phyloP scores from a whole-genome alignment of 2,113 vertebrate species.

The Nibea coibor region DNA sequence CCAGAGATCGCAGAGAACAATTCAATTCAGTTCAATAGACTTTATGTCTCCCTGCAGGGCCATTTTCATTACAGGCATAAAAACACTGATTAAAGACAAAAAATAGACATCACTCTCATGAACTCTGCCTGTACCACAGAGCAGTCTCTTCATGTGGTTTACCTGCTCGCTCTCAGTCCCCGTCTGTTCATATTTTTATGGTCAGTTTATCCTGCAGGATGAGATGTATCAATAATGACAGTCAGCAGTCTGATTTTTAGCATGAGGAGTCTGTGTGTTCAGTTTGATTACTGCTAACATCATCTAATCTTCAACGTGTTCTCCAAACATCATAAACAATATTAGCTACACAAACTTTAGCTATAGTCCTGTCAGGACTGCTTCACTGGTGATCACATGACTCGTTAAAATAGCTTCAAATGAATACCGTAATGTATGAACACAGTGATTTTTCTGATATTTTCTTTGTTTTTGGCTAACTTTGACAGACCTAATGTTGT shows the following conservation, averaged over 20 bases:
- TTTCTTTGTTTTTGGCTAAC: neutral
- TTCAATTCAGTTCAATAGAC: conserved; percentile 70
- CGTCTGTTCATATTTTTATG: neutral
- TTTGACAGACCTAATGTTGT: neutral
- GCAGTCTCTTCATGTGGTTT: conserved; percentile 22
- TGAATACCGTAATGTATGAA: neutral
- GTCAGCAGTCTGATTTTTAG: neutral
- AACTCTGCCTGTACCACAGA: conserved; percentile 11
- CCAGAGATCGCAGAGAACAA: conserved; percentile 72
- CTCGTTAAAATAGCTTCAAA: neutral
- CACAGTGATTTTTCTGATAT: neutral
- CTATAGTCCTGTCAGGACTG: neutral
- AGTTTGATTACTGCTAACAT: neutral
- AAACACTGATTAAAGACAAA: conserved; percentile 73
- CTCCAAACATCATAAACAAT: neutral
- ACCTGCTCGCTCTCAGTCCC: conserved; percentile 6
- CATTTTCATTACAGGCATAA: conserved; percentile 72
- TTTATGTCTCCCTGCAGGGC: conserved; percentile 70
- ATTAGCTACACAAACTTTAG: neutral
- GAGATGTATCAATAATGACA: neutral
- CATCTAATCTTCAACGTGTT: neutral
- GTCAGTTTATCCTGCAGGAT: neutral
- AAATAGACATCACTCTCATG: conserved; percentile 54
- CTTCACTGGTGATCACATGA: neutral
- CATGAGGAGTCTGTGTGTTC: neutral